phyloP scores from a whole-genome alignment of 2,888 invertebrate genomes.

The Lycaena phlaeas region DNA sequence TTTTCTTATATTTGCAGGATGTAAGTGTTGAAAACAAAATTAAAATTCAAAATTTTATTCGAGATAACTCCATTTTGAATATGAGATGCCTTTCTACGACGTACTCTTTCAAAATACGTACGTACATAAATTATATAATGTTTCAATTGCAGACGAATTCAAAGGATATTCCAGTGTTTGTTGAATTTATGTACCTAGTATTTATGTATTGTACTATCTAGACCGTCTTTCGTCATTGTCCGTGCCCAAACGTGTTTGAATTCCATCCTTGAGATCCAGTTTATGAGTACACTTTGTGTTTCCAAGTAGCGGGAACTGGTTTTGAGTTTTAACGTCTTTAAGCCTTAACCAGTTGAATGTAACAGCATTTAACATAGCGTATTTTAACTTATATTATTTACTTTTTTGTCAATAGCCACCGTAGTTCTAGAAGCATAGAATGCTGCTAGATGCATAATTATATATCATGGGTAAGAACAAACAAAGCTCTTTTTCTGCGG shows the following conservation, averaged over 20 bases:
- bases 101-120: neutral
- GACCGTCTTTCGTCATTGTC: slow-evolving; percentile 5
- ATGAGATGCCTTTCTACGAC: too few species aligned
- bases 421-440: neutral
- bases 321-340: neutral
- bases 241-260: slow-evolving; percentile 3
- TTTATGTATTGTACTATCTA: neutral
- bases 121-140: neutral
- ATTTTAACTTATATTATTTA: too few species aligned
- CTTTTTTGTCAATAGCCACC: neutral
- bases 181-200: neutral
- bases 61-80: too few species aligned
- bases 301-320: slow-evolving; percentile 3
- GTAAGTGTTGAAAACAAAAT: too few species aligned
- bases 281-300: slow-evolving; percentile 4
- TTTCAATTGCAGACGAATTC: neutral
- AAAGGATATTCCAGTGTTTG: neutral
- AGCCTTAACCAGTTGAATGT: neutral
- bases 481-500: too few species aligned
- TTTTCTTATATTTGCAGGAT: too few species aligned
- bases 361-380: too few species aligned
- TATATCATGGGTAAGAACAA: too few species aligned
- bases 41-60: too few species aligned
- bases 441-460: too few species aligned
- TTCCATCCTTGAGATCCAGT: slow-evolving; percentile 7